A percentile compares a stretch with the other conserved stretches of the same genome.
phyloP scores from a whole-genome alignment of 2,888 invertebrate species.

The Hydraecia micacea region DNA sequence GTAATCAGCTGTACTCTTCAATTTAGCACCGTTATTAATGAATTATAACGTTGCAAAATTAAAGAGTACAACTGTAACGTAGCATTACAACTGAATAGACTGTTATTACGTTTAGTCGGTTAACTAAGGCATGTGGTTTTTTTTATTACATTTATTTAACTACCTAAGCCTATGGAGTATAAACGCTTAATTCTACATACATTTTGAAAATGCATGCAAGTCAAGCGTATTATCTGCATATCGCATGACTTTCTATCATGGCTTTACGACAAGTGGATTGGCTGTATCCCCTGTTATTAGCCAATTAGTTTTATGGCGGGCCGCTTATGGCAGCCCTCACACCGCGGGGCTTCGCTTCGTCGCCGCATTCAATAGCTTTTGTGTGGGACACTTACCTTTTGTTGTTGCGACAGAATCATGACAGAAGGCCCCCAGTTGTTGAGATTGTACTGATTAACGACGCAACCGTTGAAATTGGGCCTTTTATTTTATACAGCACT shows the following conservation, averaged over 20 bases:
- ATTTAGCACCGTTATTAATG: too few species aligned
- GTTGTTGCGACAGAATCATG: constrained; percentile 77
- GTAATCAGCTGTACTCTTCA: too few species aligned
- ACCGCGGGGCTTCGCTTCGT: constrained; percentile 66
- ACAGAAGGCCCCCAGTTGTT: constrained; percentile 74
- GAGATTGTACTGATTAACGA: constrained; percentile 80
- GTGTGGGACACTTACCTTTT: constrained; percentile 80
- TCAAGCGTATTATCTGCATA: constrained; percentile 64
- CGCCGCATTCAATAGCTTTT: constrained; percentile 79
- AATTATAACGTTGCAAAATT: too few species aligned
- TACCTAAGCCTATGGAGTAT: too few species aligned
- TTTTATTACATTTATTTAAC: too few species aligned
- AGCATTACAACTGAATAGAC: too few species aligned
- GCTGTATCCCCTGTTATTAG: constrained; percentile 71
- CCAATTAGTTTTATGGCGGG: constrained; percentile 77
- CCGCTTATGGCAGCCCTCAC: constrained; percentile 67
- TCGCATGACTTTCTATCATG: constrained; percentile 71
- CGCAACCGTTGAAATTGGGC: constrained; percentile 73
- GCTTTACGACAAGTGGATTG: constrained; percentile 72
- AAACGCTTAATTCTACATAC: constrained; percentile 46
- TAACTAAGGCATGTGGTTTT: too few species aligned
- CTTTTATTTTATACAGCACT: constrained; percentile 67
- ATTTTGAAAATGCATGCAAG: constrained; percentile 60
- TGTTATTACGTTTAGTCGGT: too few species aligned
- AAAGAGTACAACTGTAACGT: too few species aligned